These are phyloP conservation scores for Cepaea nemoralis DNA, from an alignment of 1,140 invertebrate genomes.

Conservation along the genomic window DNA sequence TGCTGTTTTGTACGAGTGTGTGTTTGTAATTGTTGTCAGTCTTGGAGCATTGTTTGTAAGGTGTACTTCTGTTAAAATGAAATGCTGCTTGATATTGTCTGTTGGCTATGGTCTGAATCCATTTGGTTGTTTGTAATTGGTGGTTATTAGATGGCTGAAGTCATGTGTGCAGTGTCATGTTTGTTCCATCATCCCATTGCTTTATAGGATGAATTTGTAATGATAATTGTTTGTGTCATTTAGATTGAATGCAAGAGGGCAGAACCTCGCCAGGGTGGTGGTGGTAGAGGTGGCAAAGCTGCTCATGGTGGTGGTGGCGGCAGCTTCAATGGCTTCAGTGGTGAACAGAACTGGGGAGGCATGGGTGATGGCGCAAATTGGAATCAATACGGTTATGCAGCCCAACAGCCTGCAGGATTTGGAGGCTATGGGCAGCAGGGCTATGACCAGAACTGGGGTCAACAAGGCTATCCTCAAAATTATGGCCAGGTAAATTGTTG, in stretches of 20 bases:
- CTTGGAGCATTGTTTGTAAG: no score
- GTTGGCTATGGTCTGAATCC: no score
- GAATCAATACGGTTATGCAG: slow-evolving; percentile 29
- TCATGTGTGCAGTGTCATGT: no score
- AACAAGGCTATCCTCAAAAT: slow-evolving; percentile 11
- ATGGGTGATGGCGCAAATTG: slow-evolving; percentile 29
- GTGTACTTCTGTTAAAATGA: no score
- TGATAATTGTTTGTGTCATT: slow-evolving; percentile 6
- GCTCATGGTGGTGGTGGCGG: not conserved
- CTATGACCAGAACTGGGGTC: slow-evolving; percentile 29
- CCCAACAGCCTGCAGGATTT: slow-evolving; percentile 22
- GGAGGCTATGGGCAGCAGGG: slow-evolving; percentile 28
- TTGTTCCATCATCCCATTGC: no score
- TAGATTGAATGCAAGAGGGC: slow-evolving; percentile 45
- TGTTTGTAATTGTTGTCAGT: no score
- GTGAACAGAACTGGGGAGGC: slow-evolving; percentile 30
- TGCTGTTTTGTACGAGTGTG: not conserved
- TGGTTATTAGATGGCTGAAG: no score
- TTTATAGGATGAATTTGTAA: no score
- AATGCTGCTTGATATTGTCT: no score
- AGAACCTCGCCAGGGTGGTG: slow-evolving; percentile 40
- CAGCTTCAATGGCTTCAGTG: not conserved
- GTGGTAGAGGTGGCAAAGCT: slow-evolving; percentile 27
- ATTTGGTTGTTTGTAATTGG: no score
- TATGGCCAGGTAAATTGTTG: not conserved